Conservation (phyloP, 2,888 invertebrate species). For the Hemaris fuciformis region DNA sequence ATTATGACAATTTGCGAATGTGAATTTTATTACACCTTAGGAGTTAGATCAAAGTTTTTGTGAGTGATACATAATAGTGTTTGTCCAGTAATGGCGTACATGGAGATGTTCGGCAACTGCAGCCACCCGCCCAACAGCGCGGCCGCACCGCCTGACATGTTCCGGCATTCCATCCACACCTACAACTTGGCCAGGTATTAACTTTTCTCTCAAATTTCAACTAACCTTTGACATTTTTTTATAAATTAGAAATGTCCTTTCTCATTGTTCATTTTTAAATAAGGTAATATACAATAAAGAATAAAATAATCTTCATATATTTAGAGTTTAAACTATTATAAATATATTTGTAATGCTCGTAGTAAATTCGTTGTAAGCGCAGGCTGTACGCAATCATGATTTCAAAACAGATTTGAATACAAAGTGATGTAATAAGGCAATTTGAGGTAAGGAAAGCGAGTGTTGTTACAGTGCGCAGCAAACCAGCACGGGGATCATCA, state of each 20-base stretch:
- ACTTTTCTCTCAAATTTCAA: too few relatives aligned
- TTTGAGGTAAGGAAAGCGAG: slow-evolving; percentile 5
- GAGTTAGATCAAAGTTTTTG: not conserved
- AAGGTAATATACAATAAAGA: too few relatives aligned
- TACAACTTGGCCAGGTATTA: slow-evolving; percentile 82
- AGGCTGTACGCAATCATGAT: not conserved
- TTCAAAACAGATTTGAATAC: not conserved
- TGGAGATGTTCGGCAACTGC: slow-evolving; percentile 97
- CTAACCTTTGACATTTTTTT: too few relatives aligned
- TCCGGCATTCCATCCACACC: slow-evolving; percentile 93
- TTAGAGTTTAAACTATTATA: too few relatives aligned
- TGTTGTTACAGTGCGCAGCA: slow-evolving; percentile 59
- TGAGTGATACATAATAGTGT: not conserved
- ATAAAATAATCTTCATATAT: too few relatives aligned
- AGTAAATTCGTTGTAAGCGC: not conserved
- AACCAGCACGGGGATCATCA: slow-evolving; percentile 52
- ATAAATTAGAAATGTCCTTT: too few relatives aligned
- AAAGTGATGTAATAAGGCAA: not conserved
- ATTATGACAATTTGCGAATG: too few relatives aligned
- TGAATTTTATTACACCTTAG: slow-evolving; percentile 6
- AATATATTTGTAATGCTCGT: too few relatives aligned
- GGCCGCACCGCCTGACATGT: slow-evolving; percentile 87
- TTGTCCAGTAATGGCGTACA: slow-evolving; percentile 94
- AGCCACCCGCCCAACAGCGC: slow-evolving; percentile 84
- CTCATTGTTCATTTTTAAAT: too few relatives aligned